These are phyloP conservation scores for Percopsis omiscomaycus DNA, from an alignment of 2,797 vertebrate genomes.

Conservation along the genomic window DNA sequence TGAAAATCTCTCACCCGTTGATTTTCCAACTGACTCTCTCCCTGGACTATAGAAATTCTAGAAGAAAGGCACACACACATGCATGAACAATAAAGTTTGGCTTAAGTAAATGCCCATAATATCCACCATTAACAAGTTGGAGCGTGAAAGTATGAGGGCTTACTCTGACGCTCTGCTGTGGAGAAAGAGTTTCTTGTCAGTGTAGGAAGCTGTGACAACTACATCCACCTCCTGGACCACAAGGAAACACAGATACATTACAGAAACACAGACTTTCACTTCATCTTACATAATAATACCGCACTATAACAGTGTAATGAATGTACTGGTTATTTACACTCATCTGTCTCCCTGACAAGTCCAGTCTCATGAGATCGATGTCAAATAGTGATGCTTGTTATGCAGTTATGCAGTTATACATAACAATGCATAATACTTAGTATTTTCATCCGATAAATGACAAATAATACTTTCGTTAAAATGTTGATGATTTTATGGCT, in stretches of 20 bases:
- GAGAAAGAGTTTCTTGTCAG: constrained; percentile 78
- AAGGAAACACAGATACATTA: constrained; percentile 10
- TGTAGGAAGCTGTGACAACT: constrained; percentile 75
- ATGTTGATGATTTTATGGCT: no score
- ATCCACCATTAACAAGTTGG: not conserved
- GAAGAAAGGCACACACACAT: constrained; percentile 2
- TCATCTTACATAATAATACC: not conserved
- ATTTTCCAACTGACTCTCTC: constrained; percentile 19
- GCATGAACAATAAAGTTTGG: not conserved
- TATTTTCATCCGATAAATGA: no score
- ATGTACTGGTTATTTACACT: not conserved
- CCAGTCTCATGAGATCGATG: no score
- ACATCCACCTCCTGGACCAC: constrained; percentile 65
- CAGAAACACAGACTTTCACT: constrained; percentile 6
- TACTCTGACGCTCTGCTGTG: constrained; percentile 63
- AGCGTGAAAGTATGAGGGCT: constrained; percentile 33
- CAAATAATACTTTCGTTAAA: no score
- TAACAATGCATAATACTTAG: no score
- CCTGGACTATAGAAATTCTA: constrained; percentile 26
- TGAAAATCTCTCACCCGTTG: constrained; percentile 27
- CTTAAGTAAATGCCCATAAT: no score
- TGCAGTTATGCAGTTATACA: no score
- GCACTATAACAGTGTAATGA: not conserved
- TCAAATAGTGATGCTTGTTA: no score
- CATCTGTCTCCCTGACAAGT: no score